phyloP scores from a whole-genome alignment of 2,113 vertebrate species.

The Saguinus imperator region DNA sequence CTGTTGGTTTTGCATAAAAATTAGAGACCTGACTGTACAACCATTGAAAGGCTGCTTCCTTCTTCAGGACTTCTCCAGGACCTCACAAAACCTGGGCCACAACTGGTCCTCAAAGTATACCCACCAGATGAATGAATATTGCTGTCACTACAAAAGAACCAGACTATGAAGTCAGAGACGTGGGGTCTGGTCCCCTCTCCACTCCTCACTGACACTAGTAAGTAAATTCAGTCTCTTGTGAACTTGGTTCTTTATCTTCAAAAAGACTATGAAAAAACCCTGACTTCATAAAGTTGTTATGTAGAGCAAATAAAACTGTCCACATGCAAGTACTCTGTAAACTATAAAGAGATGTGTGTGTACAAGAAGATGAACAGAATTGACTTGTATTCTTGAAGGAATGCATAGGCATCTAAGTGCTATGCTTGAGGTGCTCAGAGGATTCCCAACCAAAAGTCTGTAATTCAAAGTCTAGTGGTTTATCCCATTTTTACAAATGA shows the following conservation, averaged over 20 bases:
- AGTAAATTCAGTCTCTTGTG: background rate
- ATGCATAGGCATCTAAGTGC: background rate
- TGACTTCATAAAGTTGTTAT: conserved; percentile 54
- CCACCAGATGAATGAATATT: background rate
- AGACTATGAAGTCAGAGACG: background rate
- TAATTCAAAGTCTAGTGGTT: conserved; percentile 39
- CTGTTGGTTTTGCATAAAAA: background rate
- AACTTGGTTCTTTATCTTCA: conserved; percentile 50
- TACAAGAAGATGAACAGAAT: background rate
- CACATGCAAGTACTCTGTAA: conserved; percentile 46
- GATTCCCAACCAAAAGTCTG: conserved; percentile 3
- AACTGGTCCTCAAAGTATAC: background rate
- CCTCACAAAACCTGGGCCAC: background rate
- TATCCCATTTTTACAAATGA: conserved; percentile 60
- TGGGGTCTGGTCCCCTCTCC: background rate
- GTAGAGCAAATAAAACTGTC: conserved; percentile 67
- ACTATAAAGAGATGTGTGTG: conserved; percentile 8
- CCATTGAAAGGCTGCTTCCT: background rate
- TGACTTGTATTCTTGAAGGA: conserved; percentile 2
- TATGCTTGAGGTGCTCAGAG: background rate
- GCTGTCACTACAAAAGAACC: background rate
- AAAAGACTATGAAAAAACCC: conserved; percentile 37
- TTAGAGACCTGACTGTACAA: background rate
- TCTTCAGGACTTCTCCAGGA: background rate
- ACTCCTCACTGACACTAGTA: background rate